Evolutionary conservation across 2,797 vertebrate genomes (phyloP).

Genomic region (Brotula barbata): DNA sequence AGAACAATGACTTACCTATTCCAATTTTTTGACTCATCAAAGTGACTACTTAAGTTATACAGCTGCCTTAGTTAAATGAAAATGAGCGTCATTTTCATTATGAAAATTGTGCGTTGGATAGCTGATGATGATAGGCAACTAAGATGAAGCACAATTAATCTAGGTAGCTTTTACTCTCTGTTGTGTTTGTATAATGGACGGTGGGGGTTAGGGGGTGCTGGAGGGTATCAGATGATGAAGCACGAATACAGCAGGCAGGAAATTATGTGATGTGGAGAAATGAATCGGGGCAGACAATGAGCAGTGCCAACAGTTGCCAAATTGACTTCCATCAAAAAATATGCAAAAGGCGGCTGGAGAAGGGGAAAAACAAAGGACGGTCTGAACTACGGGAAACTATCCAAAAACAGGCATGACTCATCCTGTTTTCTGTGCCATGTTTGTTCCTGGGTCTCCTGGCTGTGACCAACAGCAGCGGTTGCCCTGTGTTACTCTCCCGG

Average conservation of each 20-base stretch:
- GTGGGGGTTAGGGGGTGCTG: slow-evolving; percentile 29
- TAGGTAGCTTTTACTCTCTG: slow-evolving; percentile 66
- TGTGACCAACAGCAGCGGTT: slow-evolving; percentile 46
- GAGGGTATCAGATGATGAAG: slow-evolving; percentile 45
- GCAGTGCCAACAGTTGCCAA: slow-evolving; percentile 20
- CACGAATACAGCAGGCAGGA: slow-evolving; percentile 32
- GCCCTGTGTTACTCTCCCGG: slow-evolving; percentile 60
- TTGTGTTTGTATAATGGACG: slow-evolving; percentile 68
- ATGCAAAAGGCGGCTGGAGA: slow-evolving; percentile 11
- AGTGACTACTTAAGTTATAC: slow-evolving; percentile 66
- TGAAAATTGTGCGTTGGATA: slow-evolving; percentile 50
- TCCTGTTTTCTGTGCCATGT: slow-evolving; percentile 21
- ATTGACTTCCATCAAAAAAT: slow-evolving; percentile 31
- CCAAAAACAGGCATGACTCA: slow-evolving; percentile 33
- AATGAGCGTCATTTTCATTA: slow-evolving; percentile 66
- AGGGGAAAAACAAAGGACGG: slow-evolving; percentile 26
- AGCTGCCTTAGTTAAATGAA: slow-evolving; percentile 57
- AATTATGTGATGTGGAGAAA: slow-evolving; percentile 59
- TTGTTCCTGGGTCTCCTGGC: slow-evolving; percentile 28
- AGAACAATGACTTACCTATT: slow-evolving; percentile 69
- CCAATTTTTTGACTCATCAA: slow-evolving; percentile 68
- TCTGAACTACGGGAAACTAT: slow-evolving; percentile 15
- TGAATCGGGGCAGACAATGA: slow-evolving; percentile 51
- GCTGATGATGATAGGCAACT: slow-evolving; percentile 57
- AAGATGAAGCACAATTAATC: slow-evolving; percentile 70